Percentiles rank a stretch among this genome's conserved stretches.
These are phyloP conservation scores for Sylvicapra grimmia DNA, from an alignment of 2,113 vertebrate species.

Conservation along the genomic window DNA sequence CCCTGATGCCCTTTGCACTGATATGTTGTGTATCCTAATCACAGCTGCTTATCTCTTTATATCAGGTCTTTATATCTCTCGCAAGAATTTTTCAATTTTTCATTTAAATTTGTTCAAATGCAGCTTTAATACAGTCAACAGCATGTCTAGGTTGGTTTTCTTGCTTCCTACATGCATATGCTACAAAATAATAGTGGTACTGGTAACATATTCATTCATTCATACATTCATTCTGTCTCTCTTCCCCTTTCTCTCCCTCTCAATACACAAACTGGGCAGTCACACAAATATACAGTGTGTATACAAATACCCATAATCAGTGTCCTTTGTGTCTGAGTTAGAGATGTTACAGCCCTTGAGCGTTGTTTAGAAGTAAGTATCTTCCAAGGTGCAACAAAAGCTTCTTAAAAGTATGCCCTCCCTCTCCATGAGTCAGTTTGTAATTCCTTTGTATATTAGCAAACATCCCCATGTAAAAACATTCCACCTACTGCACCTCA, in stretches of 20 bases:
- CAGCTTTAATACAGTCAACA: not conserved
- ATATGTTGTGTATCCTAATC: rapidly evolving
- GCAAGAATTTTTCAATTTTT: not conserved
- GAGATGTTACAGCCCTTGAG: not conserved
- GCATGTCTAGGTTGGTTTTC: not conserved
- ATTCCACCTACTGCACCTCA: not conserved
- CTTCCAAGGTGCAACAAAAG: not conserved
- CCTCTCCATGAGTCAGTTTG: not conserved
- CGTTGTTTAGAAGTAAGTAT: not conserved
- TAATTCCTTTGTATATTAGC: not conserved
- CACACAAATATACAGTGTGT: not conserved
- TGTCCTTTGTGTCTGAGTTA: not conserved
- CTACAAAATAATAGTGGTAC: not conserved
- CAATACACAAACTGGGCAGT: not conserved
- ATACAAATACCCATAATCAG: not conserved
- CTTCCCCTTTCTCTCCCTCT: too few relatives aligned
- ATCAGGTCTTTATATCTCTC: not conserved
- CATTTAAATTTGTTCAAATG: not conserved
- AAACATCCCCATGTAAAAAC: not conserved
- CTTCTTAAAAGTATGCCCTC: not conserved
- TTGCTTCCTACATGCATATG: not conserved
- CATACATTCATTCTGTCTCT: not conserved
- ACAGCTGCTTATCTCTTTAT: not conserved
- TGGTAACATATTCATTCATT: not conserved
- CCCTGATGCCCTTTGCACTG: not conserved